Evolutionary conservation across 2,797 vertebrate species (phyloP), one percentile per base, ranked within the genome.

Genomic region (Mus spretus): DNA sequence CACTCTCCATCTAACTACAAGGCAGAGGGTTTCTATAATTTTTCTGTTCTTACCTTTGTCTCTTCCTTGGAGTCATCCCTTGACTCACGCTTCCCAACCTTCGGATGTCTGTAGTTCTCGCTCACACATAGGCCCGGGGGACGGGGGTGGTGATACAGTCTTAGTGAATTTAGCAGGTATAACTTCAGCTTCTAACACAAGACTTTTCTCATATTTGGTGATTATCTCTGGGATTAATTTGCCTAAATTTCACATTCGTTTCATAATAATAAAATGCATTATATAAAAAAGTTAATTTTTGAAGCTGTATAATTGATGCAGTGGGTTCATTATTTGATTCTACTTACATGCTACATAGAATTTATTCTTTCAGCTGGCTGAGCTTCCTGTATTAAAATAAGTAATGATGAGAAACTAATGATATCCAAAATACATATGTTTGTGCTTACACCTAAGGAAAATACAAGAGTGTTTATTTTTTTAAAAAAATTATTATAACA

Each of bases 381-480:
- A 94, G 59, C 31, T 95, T 40, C 75, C 13, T 82, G 37, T 93
- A 91, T 83, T 96, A 97, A 95, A 92, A 80, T 91, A 40, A 97
- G 53, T 75, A 81, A 95, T 96, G 84, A 85, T 74, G 2, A 81
- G 80, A 90, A 84, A 83, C 34, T 61, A 70, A 80, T 63, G 86
- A 96, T 92, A 94, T 84, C 44, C 85, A 86, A 96, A 96, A 89
- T 40, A 74, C 37, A 55, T 82, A 50, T 90, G 53, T 24, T 88
- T 75, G 44, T 90, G 20, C 93, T 96, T 90, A 88, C 91, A 31
- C 85, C 72, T 93, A 28, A 96, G 14, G 28, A 95, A 94, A 50
- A 63, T 26, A 63, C 70, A 96, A 89, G 82, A 91, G 28, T 91
- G 94, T 65, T 93, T 96, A 90, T 67, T 90, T 93, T 47, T 47